Base-by-base conservation (phyloP, 2,113 vertebrate species). In the Caranx melampygus region DNA sequence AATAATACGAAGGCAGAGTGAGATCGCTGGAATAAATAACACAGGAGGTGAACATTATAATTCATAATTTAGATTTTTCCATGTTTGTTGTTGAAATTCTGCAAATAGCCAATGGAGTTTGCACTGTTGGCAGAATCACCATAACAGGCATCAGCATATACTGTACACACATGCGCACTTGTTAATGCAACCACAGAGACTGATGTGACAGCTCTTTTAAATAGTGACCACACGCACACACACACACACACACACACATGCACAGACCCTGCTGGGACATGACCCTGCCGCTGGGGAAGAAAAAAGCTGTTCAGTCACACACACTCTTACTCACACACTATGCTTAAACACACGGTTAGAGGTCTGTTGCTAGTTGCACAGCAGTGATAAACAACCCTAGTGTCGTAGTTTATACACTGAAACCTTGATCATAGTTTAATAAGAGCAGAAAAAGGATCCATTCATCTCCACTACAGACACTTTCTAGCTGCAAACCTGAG, bases 391-490 rank as follows among this genome's bases (percentile, higher is more conserved):
- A 84, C 54, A 78, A 63, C 67, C 34, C 2, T 51, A 59, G 61
- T 67, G 75, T 80, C 88, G 77, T 33, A 6, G 37, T 79, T 75
- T 79, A 59, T 63, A 57, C 63, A 70, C 47, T 8, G 2, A 61
- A 79, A 69, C 64, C 57, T 87, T 84, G 54, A 87, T 85, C 64
- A 87, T 78, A 70, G 79, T 21, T 78, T 60, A 85, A 87, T 72
- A 52, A 68, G 54, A 49, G 26, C 15, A 68, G 70, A 70, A 68
- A 78, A 15, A 16, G 49, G 49, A 65, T 66, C 13, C 4, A 59
- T 78, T 84, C 37, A 67, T 84, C 74, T 83, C 40, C 21, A 35
- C 42, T 16, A 26, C 16, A 66, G 55, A 51, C 61, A 34, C 54
- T 66, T 45, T 70, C 66, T 67, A 31, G 35, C 20, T 52, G 18